Conservation (phyloP, 2,113 vertebrate species). For the Bucco capensis region DNA sequence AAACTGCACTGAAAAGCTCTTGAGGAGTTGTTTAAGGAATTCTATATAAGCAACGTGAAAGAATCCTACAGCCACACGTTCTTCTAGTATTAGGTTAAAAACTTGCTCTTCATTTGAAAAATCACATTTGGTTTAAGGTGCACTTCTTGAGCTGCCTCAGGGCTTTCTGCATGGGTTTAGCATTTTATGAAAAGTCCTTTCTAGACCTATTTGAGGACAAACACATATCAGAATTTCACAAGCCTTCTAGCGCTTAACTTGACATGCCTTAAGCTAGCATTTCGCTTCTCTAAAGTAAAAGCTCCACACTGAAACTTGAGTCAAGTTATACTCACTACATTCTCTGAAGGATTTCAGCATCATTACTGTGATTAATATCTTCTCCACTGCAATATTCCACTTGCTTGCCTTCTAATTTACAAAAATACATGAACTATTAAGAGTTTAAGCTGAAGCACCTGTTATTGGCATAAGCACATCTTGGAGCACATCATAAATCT, state of each 20-base stretch:
- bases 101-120: background rate
- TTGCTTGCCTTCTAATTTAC: slow-evolving; percentile 12
- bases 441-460: slow-evolving; percentile 37
- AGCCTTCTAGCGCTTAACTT: background rate
- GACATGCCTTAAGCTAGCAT: background rate
- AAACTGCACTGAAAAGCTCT: background rate
- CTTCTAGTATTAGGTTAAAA: background rate
- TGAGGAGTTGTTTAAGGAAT: too few species aligned
- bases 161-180: background rate
- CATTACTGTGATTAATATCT: slow-evolving; percentile 18
- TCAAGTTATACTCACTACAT: background rate
- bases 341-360: background rate
- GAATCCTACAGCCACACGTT: accelerated
- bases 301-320: background rate
- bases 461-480: background rate
- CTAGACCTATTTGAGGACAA: background rate
- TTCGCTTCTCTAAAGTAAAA: background rate
- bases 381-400: background rate
- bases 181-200: background rate
- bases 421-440: slow-evolving; percentile 4
- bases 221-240: background rate
- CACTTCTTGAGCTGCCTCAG: background rate
- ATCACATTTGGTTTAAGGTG: background rate
- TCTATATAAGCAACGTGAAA: background rate
- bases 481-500: slow-evolving; percentile 18